phyloP scores from a whole-genome alignment of 2,113 vertebrate genomes.

The Cephalophus harveyi region DNA sequence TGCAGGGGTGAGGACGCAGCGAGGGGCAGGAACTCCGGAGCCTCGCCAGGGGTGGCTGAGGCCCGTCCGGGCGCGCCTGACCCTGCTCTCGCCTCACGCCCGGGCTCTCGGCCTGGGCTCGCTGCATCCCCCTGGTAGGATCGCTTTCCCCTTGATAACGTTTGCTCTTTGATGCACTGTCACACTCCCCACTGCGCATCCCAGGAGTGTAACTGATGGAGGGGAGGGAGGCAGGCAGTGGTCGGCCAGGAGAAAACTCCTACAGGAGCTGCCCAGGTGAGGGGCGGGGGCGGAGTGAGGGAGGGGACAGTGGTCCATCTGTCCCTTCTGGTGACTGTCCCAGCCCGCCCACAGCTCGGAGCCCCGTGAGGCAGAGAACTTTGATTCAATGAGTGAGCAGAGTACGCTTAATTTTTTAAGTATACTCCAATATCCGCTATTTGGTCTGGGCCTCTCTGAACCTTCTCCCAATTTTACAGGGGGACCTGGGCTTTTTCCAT shows the following conservation, averaged over 20 bases:
- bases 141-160: neutral
- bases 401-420: neutral
- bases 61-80: neutral
- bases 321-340: neutral
- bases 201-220: neutral
- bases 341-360: neutral
- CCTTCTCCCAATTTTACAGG: too few species aligned
- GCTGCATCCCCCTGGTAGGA: neutral
- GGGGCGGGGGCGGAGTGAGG: neutral
- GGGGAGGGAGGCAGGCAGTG: accelerated
- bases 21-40: neutral
- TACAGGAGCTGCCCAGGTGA: neutral
- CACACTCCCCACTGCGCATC: neutral
- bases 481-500: neutral
- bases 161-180: neutral
- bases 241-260: neutral
- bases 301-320: accelerated
- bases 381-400: neutral
- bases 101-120: neutral
- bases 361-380: neutral
- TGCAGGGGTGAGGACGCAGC: accelerated
- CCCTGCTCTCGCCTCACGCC: neutral
- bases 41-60: neutral
- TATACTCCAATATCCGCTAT: neutral
- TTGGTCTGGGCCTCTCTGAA: neutral